Evolutionary conservation across 1,140 invertebrate species (phyloP), one percentile per base, ranked within the genome.

Genomic region (Micrasema longulum): DNA sequence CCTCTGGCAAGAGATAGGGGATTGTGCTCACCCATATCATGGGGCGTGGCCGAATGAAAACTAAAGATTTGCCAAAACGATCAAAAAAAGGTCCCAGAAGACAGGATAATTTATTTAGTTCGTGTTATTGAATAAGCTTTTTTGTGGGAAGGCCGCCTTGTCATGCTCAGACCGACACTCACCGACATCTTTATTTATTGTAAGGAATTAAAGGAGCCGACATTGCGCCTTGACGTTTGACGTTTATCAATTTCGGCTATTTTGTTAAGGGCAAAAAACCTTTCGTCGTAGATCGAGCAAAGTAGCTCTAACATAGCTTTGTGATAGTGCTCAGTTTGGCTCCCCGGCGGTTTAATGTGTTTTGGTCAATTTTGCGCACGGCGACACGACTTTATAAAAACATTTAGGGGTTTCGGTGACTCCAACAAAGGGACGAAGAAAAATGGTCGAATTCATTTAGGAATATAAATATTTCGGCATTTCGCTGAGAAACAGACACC

Each of bases 401-500:
- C 72, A 69, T 65, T 69, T 69, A 43, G 57, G 60, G 60, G 35
- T 64, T 62, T 69, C 55, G 53, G 67, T 48, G 67, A 69, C 67
- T 60, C 62, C 52, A 48, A 69, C 63, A 74, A 74, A 60, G 47
- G 67, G 67, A 72, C 67, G 23, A 63, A 50, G 74, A 72, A 66
- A 69, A 75, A 75, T 75, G 70, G 68, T 66, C 67, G 18, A 31
- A 67, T 70, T 67, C 73, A 71, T 71, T 64, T 70, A 63, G 36
- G 57, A 70, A 70, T 72, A 69, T 75, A 75, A 75, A 75, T 75
- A 75, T 75, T 75, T 75, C 74, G 74, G 70, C 74, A 75, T 69
- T 26, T 72, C n/a, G 65, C 41, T 53, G 47, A 53, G 64, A 73
- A 73, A 73, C 66, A 53, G 72, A 73, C 60, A 65, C 72, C 38